These are phyloP conservation scores for Sebastiscus albofasciatus DNA, from an alignment of 2,797 vertebrate species.

Conservation along the genomic window DNA sequence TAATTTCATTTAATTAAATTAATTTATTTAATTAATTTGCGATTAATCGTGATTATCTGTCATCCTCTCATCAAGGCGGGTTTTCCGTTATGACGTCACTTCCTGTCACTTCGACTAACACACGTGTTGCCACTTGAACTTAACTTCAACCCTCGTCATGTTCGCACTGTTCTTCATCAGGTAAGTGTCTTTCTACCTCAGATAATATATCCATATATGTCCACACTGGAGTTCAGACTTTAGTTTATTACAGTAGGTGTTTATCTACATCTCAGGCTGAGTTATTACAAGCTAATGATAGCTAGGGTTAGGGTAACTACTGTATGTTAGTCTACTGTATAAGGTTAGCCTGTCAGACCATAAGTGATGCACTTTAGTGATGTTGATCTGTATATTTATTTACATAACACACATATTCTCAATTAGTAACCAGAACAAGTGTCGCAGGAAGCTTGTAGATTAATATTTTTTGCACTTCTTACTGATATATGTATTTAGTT, in stretches of 20 bases:
- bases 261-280: not conserved
- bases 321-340: too few species aligned
- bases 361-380: too few species aligned
- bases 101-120: not conserved
- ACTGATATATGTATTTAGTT: not conserved
- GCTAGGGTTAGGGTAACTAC: too few species aligned
- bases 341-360: too few species aligned
- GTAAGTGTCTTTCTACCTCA: not conserved
- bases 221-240: not conserved
- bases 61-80: not conserved
- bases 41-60: not conserved
- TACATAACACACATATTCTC: not conserved
- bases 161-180: not conserved
- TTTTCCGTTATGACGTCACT: not conserved
- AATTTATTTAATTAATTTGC: too few species aligned
- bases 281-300: not conserved
- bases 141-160: not conserved
- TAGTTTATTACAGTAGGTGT: not conserved
- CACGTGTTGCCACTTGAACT: too few species aligned
- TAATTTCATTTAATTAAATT: too few species aligned
- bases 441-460: not conserved
- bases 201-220: not conserved
- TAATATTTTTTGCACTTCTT: not conserved
- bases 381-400: too few species aligned
- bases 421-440: not conserved